Conservation (phyloP, 2,888 invertebrate species). For the Drosophila borealis region DNA sequence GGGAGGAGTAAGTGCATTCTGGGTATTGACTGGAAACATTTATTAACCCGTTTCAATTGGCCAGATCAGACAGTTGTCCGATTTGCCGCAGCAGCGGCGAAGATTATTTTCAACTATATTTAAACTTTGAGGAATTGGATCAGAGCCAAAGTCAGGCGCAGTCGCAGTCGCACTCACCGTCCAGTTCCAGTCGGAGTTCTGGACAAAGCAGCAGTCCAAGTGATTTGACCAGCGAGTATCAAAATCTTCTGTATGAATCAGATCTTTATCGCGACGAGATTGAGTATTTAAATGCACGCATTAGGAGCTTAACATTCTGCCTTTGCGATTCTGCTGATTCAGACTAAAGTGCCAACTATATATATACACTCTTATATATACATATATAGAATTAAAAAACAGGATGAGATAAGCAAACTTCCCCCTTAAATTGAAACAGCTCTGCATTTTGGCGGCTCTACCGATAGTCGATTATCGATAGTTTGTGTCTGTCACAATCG, state of each 20-base stretch:
- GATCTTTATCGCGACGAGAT: constrained; percentile 60
- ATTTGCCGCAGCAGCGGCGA: constrained; percentile 55
- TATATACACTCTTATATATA: background rate
- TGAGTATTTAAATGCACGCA: constrained; percentile 49
- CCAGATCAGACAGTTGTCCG: constrained; percentile 71
- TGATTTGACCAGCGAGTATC: constrained; percentile 27
- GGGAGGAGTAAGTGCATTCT: constrained; percentile 52
- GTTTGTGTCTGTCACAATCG: background rate
- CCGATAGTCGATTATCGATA: constrained; percentile 35
- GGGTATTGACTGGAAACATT: background rate
- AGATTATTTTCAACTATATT: constrained; percentile 53
- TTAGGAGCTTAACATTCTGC: background rate
- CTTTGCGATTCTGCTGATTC: constrained; percentile 2
- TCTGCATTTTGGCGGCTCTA: constrained; percentile 4
- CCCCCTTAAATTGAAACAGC: background rate
- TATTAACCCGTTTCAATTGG: background rate
- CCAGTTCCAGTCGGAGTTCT: background rate
- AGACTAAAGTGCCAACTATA: background rate
- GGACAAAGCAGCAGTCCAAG: background rate
- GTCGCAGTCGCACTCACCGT: background rate
- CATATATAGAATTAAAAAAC: background rate
- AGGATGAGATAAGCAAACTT: background rate
- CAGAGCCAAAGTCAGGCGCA: constrained; percentile 6
- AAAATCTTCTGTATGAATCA: constrained; percentile 58
- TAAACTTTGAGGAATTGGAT: constrained; percentile 60